Conservation (phyloP, 2,113 vertebrate genomes). For the Ptilorrhoa leucosticta region DNA sequence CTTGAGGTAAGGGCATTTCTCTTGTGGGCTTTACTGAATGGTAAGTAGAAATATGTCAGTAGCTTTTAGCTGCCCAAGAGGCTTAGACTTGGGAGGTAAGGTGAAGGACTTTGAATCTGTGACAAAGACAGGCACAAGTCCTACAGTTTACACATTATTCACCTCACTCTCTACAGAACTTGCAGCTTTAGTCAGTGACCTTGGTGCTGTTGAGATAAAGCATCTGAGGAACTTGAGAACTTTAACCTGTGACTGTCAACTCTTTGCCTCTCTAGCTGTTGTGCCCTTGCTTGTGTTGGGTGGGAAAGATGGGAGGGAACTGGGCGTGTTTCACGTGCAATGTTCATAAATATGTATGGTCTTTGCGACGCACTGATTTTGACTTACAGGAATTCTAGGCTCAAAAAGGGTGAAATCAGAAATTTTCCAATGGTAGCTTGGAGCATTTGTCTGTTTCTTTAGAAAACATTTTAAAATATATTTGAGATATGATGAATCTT, state of each 20-base stretch:
- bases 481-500: neutral
- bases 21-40: neutral
- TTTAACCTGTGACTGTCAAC: neutral
- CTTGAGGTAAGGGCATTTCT: neutral
- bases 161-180: neutral
- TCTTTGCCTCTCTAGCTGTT: neutral
- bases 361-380: neutral
- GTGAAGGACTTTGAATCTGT: neutral
- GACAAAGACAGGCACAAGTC: neutral
- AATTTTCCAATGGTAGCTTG: neutral
- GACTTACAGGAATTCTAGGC: neutral
- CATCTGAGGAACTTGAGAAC: neutral
- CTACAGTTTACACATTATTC: neutral
- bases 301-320: neutral
- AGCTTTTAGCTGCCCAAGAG: neutral
- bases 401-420: neutral
- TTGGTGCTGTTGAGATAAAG: neutral
- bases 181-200: neutral
- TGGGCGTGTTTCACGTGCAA: neutral
- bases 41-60: neutral
- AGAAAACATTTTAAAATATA: neutral
- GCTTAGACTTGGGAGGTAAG: neutral
- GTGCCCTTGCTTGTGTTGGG: neutral
- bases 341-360: neutral
- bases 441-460: neutral